Evolutionary conservation across 2,888 invertebrate genomes (phyloP), one percentile per base, ranked within the genome.

Genomic region (Phyllotreta cruciferae): DNA sequence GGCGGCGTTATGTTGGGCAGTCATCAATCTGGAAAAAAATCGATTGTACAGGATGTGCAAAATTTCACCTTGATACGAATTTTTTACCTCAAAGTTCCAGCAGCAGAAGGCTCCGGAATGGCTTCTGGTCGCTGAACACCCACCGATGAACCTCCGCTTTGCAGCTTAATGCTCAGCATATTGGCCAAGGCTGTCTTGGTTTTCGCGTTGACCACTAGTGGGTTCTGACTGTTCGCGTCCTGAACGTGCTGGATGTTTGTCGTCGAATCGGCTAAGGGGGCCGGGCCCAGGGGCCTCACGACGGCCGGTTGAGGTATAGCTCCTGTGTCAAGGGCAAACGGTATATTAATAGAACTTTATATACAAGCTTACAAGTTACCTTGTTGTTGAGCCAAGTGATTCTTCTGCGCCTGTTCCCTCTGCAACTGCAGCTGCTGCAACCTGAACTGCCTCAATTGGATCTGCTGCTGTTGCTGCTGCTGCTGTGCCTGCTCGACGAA

Each of bases 121-220:
- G 67, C 64, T 61, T 72, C 77, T 36, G 68, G 75, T 38, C 71
- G 71, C 86, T 8, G 87, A 86, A 77, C 87, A 80, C 64, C 85
- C 80, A 67, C 82, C 2, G 82, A 74, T 1, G 83, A 77, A 6
- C 85, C 85, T 62, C 83, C 84, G 66, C 80, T 81, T 75, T 90
- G 88, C 62, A 92, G 80, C 52, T 95, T 86, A 75, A 89, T 95
- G 75, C 91, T 95, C 65, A 97, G 84, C 92, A 97, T 93, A 79
- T 96, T 95, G 10, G 96, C 96, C 62, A 98, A 83, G 0, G 97
- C 97, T 0, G 96, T 96, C 84, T 97, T 98, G 2, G 96, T 94
- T 82, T 94, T 94, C 0, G 92, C 88, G 75, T 92, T 92, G 56
- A 94, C 94, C 3, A 70, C 70, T 13, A 70, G 34, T 0, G 68